Conservation (phyloP, 2,797 vertebrate genomes). For the Cryptoprocta ferox region DNA sequence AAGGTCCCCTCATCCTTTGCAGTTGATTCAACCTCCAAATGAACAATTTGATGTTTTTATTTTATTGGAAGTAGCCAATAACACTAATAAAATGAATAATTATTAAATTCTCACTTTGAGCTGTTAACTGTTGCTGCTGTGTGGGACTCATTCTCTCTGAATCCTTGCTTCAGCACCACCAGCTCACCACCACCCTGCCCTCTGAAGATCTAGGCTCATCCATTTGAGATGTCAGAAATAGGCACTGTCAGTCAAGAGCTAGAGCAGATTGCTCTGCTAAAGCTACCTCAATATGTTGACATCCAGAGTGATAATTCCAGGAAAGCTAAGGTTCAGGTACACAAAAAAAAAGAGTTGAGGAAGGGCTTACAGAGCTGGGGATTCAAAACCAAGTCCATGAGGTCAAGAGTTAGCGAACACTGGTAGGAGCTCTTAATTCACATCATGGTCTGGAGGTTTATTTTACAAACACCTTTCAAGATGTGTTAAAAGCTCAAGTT, state of each 20-base stretch:
- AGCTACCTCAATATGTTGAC: not conserved
- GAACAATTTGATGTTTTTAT: not conserved
- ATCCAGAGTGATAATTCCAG: not conserved
- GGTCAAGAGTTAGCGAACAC: not conserved
- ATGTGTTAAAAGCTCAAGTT: not conserved
- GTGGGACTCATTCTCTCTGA: not conserved
- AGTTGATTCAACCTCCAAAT: not conserved
- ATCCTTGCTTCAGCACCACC: not conserved
- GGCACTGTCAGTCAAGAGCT: not conserved
- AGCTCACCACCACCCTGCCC: not conserved
- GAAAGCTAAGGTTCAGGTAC: not conserved
- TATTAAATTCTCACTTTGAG: not conserved
- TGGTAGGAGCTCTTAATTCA: not conserved
- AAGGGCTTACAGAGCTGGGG: not conserved
- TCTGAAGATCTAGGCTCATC: not conserved
- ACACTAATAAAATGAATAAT: not conserved
- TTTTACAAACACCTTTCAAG: not conserved
- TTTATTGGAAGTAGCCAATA: not conserved
- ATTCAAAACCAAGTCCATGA: not conserved
- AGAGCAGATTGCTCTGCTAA: not conserved
- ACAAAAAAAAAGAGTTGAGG: not conserved
- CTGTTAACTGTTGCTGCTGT: not conserved
- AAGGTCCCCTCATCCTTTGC: not conserved
- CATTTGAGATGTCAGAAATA: not conserved
- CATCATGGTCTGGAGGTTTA: not conserved